Conservation (phyloP, 2,888 invertebrate species). For the Petrophora chlorosata region DNA sequence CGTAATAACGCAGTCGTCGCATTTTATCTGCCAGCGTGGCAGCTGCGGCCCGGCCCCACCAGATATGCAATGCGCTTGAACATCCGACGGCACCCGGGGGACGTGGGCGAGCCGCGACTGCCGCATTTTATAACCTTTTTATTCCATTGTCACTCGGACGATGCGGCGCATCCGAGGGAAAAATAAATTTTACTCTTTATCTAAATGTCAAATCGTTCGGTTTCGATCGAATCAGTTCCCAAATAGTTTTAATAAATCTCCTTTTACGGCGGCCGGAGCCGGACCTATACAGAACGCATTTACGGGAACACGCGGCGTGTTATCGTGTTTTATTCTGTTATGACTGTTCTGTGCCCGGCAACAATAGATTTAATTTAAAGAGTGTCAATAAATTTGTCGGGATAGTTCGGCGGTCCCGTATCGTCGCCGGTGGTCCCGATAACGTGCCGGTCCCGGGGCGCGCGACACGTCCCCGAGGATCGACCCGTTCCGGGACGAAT, state of each 20-base stretch:
- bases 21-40: conserved; percentile 72
- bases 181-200: conserved; percentile 83
- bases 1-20: conserved; percentile 75
- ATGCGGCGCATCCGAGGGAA: conserved; percentile 71
- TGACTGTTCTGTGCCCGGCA: conserved; percentile 71
- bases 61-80: conserved; percentile 62
- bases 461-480: conserved; percentile 66
- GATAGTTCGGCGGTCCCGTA: conserved; percentile 52
- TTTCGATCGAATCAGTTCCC: conserved; percentile 83
- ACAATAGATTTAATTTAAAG: conserved; percentile 83
- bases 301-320: conserved; percentile 76
- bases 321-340: conserved; percentile 81
- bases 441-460: conserved; percentile 54
- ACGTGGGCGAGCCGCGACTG: conserved; percentile 77
- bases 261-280: conserved; percentile 75
- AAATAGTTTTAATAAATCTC: conserved; percentile 84
- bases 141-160: conserved; percentile 80
- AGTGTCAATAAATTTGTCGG: conserved; percentile 83
- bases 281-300: conserved; percentile 68
- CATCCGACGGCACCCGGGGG: conserved; percentile 70
- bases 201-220: conserved; percentile 84
- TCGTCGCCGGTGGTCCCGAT: conserved; percentile 78
- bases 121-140: conserved; percentile 82
- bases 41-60: conserved; percentile 55
- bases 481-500: conserved; percentile 62